These are phyloP conservation scores for Acanthiza pusilla DNA, from an alignment of 2,797 vertebrate genomes.

Conservation along the genomic window DNA sequence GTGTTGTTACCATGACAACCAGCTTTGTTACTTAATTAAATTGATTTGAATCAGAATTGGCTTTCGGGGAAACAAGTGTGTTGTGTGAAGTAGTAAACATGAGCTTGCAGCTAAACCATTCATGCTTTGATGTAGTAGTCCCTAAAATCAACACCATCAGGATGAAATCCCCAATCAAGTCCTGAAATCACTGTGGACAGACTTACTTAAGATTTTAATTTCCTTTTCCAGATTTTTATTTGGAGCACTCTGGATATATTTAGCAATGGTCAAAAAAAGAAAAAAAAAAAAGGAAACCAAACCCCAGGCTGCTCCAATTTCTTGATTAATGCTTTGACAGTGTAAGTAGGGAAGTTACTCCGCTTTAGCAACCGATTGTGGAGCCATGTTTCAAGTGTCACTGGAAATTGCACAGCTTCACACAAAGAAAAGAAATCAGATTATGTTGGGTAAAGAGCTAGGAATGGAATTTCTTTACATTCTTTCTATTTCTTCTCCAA, in stretches of 20 bases:
- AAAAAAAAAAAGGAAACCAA: background rate
- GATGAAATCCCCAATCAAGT: conserved; percentile 27
- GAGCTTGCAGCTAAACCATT: conserved; percentile 58
- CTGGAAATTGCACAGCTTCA: background rate
- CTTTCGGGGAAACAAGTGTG: conserved; percentile 74
- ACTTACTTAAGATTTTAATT: conserved; percentile 4
- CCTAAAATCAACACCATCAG: conserved; percentile 40
- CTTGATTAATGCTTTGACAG: background rate
- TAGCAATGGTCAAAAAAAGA: background rate
- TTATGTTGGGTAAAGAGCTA: background rate
- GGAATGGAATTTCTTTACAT: background rate
- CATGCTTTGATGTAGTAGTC: conserved; percentile 51
- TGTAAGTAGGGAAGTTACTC: background rate
- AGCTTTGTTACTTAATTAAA: conserved; percentile 97
- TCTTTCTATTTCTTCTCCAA: background rate
- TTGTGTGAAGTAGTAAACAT: conserved; percentile 67
- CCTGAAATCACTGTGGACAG: background rate
- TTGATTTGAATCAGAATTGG: conserved; percentile 89
- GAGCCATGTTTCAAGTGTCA: background rate
- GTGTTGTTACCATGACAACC: conserved; percentile 94
- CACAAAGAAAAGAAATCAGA: background rate
- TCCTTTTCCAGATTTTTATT: background rate
- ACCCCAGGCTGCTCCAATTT: background rate
- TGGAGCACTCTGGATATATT: background rate
- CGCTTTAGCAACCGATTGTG: background rate